Evolutionary conservation across 2,113 vertebrate species (phyloP), one percentile per base, ranked within the genome.

Genomic region (Notothenia coriiceps): DNA sequence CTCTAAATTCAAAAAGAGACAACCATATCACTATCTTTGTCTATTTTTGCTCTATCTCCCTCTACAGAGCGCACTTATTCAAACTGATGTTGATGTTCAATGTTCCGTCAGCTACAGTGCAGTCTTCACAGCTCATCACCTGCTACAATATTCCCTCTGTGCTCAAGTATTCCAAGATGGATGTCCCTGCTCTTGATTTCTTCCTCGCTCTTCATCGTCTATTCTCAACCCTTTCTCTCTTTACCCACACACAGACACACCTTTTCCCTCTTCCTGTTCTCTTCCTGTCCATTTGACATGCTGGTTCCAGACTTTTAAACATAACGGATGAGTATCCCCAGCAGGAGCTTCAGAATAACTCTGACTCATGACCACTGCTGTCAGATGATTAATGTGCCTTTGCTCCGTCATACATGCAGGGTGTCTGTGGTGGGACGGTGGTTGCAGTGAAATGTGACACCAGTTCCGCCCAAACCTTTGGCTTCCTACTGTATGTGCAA

Each of bases 321-420:
- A 88, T 85, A 88, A 84, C 79, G 83, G 81, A 90, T 88, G 86
- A 90, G 85, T 80, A 80, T 90, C 88, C 82, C 71, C 79, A 78
- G 74, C 86, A 82, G 67, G 67, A 54, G 82, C 72, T 88, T 79
- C 59, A 67, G 83, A 91, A 80, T 75, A 82, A 80, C 78, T 88
- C 70, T 92, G 87, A 92, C 80, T 89, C 89, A 88, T n/a, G 67
- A 68, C 63, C 78, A 17, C 4, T 6, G 61, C 82, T 85, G 80
- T 88, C 84, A 80, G 75, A 79, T 88, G 85, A 89, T 89, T 83
- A 82, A 85, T 85, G 67, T 61, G 61, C 67, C 77, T 84, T 71
- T 77, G 66, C 82, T 80, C 67, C 71, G 68, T 91, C 87, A 89
- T 90, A 85, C 79, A 83, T 85, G 71, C 54, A 35, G 56, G 22